Percentiles rank a stretch among this genome's conserved stretches.
Evolutionary conservation across 2,888 invertebrate species (phyloP).

Genomic region (Acronicta leporina): DNA sequence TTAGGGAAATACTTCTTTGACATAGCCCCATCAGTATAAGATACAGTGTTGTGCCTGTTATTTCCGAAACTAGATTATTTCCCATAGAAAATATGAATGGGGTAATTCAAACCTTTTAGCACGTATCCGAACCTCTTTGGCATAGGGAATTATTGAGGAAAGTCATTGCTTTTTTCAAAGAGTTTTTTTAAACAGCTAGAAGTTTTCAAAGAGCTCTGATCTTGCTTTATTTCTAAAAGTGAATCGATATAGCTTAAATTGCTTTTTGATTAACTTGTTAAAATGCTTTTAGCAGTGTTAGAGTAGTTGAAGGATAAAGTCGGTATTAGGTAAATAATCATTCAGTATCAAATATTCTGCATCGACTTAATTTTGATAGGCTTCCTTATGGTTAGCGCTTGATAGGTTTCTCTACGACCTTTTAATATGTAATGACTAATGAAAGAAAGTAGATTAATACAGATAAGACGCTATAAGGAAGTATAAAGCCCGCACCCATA

Average conservation of each 20-base stretch:
- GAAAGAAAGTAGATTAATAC: conserved; percentile 36
- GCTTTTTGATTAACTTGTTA: conserved; percentile 28
- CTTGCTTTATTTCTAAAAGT: conserved; percentile 17
- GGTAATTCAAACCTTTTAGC: conserved; percentile 45
- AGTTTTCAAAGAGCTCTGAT: conserved; percentile 25
- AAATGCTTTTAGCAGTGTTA: conserved; percentile 21
- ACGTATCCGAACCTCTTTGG: conserved; percentile 49
- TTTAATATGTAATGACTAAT: conserved; percentile 20
- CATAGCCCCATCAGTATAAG: conserved; percentile 35
- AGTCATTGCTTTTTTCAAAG: conserved; percentile 26
- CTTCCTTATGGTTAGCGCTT: conserved; percentile 37
- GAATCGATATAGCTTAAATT: conserved; percentile 20
- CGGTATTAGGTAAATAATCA: conserved; percentile 8
- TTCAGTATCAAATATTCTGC: conserved; percentile 11
- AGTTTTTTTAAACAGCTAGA: conserved; percentile 41
- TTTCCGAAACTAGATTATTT: conserved; percentile 45
- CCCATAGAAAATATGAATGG: conserved; percentile 51
- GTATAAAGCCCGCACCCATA: conserved; percentile 4
- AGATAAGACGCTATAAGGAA: conserved; percentile 17
- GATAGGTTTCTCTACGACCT: conserved; percentile 17
- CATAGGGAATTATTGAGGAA: conserved; percentile 53
- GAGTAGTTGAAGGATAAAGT: conserved; percentile 23
- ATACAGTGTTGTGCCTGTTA: conserved; percentile 35
- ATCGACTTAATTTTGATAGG: conserved; percentile 21
- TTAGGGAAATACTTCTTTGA: conserved; percentile 10